A percentile compares a stretch with the other conserved stretches of the same genome.
Evolutionary conservation across 2,113 vertebrate genomes (phyloP).

Genomic region (Acanthochromis polyacanthus): DNA sequence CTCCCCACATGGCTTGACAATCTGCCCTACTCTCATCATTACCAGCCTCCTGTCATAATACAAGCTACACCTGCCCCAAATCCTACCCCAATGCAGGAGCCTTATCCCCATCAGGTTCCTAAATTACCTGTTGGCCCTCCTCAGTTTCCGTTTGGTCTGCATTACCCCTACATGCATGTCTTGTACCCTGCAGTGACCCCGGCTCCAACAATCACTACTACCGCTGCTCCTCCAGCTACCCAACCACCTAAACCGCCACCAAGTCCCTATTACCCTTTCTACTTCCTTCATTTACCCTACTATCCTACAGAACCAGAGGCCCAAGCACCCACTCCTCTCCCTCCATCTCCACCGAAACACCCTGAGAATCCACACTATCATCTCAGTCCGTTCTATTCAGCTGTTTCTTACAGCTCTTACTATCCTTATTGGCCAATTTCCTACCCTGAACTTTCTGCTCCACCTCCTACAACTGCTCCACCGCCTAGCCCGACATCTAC

Average conservation of each 20-base stretch:
- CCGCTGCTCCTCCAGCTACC: conserved; percentile 8
- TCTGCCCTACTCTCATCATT: conserved; percentile 5
- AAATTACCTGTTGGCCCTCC: conserved; percentile 14
- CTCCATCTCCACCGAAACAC: conserved; percentile 25
- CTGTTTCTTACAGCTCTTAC: neutral
- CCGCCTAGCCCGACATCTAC: neutral
- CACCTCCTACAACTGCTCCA: neutral
- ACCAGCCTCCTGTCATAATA: neutral
- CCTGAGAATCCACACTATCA: neutral
- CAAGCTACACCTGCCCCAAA: conserved; percentile 3
- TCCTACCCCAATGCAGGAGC: neutral
- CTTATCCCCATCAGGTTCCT: conserved; percentile 3
- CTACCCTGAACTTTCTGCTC: neutral
- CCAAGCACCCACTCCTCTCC: conserved; percentile 4
- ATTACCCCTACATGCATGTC: conserved; percentile 26
- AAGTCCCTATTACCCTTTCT: conserved; percentile 12
- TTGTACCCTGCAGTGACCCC: conserved; percentile 28
- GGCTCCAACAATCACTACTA: neutral
- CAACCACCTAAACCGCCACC: conserved; percentile 3
- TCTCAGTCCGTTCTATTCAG: conserved; percentile 5
- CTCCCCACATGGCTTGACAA: neutral
- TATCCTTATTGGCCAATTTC: conserved; percentile 25
- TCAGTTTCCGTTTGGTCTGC: conserved; percentile 6
- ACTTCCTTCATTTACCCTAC: conserved; percentile 34
- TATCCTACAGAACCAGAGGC: conserved; percentile 22